Conservation (phyloP, 1,140 invertebrate species). For the Drosophila burlai region DNA sequence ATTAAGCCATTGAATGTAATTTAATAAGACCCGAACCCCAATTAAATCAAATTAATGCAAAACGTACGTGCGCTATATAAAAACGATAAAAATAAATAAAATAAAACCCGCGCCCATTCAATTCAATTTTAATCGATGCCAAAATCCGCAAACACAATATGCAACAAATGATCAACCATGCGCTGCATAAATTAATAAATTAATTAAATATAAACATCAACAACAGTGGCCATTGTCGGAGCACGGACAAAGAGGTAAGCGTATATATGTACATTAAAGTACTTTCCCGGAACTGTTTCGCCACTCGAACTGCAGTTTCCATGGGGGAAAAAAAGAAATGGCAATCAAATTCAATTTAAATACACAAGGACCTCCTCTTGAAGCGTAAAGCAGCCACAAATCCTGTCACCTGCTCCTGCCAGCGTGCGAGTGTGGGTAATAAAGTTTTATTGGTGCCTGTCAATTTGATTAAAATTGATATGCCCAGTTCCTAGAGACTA, state of each 20-base stretch:
- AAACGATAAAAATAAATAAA: conserved; percentile 12
- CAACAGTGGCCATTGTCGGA: conserved; percentile 16
- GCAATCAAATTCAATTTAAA: conserved; percentile 55
- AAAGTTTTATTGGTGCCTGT: conserved; percentile 48
- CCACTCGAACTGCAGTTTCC: conserved; percentile 3
- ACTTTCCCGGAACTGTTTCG: not conserved
- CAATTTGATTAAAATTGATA: conserved; percentile 57
- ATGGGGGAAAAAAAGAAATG: conserved; percentile 10
- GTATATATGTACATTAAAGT: not conserved
- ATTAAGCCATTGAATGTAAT: conserved; percentile 6
- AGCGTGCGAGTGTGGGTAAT: conserved; percentile 32
- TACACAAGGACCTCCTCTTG: conserved; percentile 26
- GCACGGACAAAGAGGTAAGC: conserved; percentile 28
- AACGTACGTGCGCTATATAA: conserved; percentile 62
- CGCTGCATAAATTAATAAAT: conserved; percentile 34
- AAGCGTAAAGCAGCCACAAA: conserved; percentile 15
- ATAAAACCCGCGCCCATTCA: conserved; percentile 9
- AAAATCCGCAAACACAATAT: conserved; percentile 28
- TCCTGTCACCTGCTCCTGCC: conserved; percentile 2
- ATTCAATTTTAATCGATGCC: conserved; percentile 25
- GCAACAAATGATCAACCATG: conserved; percentile 22
- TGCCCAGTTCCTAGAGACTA: conserved; percentile 16
- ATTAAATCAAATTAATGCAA: conserved; percentile 45
- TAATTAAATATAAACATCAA: conserved; percentile 42
- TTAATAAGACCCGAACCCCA: conserved; percentile 9